Base-by-base conservation (phyloP, 1,140 invertebrate species). In the Scaptomyza montana region DNA sequence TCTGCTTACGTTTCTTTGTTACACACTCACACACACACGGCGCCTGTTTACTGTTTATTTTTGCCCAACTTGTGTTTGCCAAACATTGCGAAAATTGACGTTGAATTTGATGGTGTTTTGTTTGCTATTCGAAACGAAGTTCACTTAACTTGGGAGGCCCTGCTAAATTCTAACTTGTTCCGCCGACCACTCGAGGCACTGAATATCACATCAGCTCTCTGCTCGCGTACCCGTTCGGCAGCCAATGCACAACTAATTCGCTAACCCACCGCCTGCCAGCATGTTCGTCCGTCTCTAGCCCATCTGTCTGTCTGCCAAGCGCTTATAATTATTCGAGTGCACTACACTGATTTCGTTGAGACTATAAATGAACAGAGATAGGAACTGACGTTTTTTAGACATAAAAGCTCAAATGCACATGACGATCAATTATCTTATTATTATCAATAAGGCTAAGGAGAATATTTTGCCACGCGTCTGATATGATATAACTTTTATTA, bases 221-320 rank as follows among this genome's bases (percentile, higher is more conserved):
- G 61, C 33, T 51, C 47, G 65, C 53, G 60, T 51, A 55, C 55
- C 21, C 54, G 73, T 68, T 77, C 68, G 80, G 77, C 80, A 66
- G 57, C 73, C 77, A 65, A 80, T 70, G 74, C 65, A 80, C 80
- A 51, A 85, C 82, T 87, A 86, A 85, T 78, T 79, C 66, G 59
- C 74, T 39, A 69, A 65, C 36, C 77, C 30, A 66, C 65, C 66
- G 65, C 69, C 59, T 43, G 39, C 39, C 39, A 6, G 30, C 30
- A 5, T 6, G 30, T 33, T 6, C 30, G 30, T 33, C 7, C 30
- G 30, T 33, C 30, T 33, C 30, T 33, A 33, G 30, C 30, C 5
- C 7, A 33, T 43, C 30, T 10, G 47, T 12, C 21, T 39, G 12
- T 54, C 25, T 60, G 25, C 50, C 50, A 36, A 68, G 50, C 56